Evolutionary conservation across 2,797 vertebrate species (phyloP), one percentile per base, ranked within the genome.

Genomic region (Pseudochirops cupreus): DNA sequence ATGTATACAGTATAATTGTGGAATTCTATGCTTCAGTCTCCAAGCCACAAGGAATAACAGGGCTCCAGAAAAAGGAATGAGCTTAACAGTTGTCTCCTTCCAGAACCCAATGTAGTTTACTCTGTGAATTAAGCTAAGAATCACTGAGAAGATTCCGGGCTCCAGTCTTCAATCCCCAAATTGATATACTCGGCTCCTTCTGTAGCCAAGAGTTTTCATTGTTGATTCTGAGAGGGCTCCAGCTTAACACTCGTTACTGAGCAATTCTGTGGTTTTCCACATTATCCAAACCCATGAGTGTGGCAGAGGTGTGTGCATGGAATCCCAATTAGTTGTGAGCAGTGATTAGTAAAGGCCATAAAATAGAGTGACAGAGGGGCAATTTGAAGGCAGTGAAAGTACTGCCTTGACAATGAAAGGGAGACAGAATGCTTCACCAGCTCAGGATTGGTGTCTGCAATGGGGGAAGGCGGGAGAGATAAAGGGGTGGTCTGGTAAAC

Each of bases 1-100:
- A 98, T 98, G 98, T 96, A 98, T 97, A 93, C 92, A 93, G 97
- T 82, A 4, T 98, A 98, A 98, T 98, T 98, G 98, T 98, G 98
- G 98, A 98, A 98, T 98, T 98, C 97, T 98, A 96, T 94, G 94
- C 97, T 97, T 96, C 91, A 97, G 95, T 91, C 93, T 62, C 97
- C 96, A 98, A 98, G 96, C 98, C 98, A 98, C 98, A 98, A 97
- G 97, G 97, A 97, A 98, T 92, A 92, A 96, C 56, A 96, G 95
- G 92, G 94, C 97, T 97, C 97, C 96, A 90, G 96, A 97, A 97
- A 96, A 97, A 52, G 92, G 74, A 94, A 93, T 97, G 96, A 94
- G 93, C 97, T 97, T 97, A 97, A 92, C 97, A 96, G 97, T 93
- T 96, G 95, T 94, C 89, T 94, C 54, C 55, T 58, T 55, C 46